Percentiles rank a stretch among this genome's conserved stretches.
phyloP scores from a whole-genome alignment of 2,888 invertebrate genomes.

The Drosophila falleni region DNA sequence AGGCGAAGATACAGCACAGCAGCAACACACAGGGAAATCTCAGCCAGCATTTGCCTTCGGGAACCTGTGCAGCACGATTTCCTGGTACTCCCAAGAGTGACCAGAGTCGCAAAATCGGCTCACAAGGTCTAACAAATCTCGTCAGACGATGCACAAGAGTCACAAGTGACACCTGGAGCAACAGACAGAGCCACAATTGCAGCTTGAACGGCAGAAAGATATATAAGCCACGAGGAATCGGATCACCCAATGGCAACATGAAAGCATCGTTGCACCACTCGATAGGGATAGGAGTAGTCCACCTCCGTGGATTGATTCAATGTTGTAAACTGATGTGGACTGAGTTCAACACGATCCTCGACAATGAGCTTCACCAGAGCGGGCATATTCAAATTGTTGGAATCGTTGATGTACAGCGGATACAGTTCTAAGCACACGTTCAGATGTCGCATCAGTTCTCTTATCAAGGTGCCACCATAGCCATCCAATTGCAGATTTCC shows the following conservation, averaged over 20 bases:
- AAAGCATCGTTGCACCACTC: conserved; percentile 59
- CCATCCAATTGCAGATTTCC: conserved; percentile 47
- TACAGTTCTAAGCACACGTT: conserved; percentile 58
- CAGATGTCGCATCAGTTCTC: conserved; percentile 54
- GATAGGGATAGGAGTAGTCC: conserved; percentile 69
- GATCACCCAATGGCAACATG: conserved; percentile 57
- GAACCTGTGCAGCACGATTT: background rate
- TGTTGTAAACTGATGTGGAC: conserved; percentile 67
- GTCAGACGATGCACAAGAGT: conserved; percentile 15
- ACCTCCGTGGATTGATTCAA: conserved; percentile 31
- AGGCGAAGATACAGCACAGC: conserved; percentile 9
- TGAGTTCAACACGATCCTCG: conserved; percentile 46
- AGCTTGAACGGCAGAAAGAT: conserved; percentile 53
- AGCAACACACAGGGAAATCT: conserved; percentile 11
- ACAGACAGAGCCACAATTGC: conserved; percentile 47
- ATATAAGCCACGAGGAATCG: conserved; percentile 48
- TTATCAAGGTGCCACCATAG: conserved; percentile 56
- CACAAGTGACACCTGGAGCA: background rate
- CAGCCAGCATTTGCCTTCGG: background rate
- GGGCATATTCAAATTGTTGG: conserved; percentile 53
- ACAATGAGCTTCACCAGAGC: conserved; percentile 41
- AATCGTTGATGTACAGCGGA: conserved; percentile 56
- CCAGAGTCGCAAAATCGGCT: conserved; percentile 25
- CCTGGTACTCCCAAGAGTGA: conserved; percentile 54
- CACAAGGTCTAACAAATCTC: background rate